Evolutionary conservation across 2,888 invertebrate species (phyloP).

Genomic region (Hemicrepidius hirtus): DNA sequence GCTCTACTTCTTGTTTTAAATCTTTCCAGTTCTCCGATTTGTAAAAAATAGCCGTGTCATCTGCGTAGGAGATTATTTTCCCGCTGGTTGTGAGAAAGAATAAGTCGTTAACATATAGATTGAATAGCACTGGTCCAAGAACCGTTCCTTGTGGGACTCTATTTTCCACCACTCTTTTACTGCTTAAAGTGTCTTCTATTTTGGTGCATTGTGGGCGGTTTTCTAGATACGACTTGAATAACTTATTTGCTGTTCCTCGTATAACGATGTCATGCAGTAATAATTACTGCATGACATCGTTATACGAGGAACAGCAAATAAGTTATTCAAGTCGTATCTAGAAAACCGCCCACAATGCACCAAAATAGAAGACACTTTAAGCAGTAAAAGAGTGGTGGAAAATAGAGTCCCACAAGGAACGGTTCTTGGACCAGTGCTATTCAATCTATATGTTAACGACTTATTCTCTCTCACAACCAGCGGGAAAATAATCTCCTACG

Average conservation of each 20-base stretch:
- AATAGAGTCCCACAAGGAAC: neutral
- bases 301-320: neutral
- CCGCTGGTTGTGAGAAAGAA: neutral
- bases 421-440: no score
- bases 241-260: neutral
- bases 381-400: neutral
- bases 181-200: neutral
- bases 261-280: neutral
- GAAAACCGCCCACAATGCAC: neutral
- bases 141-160: neutral
- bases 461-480: neutral
- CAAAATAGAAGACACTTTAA: neutral
- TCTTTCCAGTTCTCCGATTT: neutral
- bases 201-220: neutral
- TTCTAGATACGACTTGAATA: constrained; percentile 1
- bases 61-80: neutral
- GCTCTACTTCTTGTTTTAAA: neutral
- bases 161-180: neutral
- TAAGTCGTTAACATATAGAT: neutral
- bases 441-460: neutral
- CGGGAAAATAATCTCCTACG: neutral
- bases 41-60: no score
- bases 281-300: no score
- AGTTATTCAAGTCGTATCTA: neutral
- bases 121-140: no score